phyloP scores from a whole-genome alignment of 2,113 vertebrate species.

The Mirza zaza region DNA sequence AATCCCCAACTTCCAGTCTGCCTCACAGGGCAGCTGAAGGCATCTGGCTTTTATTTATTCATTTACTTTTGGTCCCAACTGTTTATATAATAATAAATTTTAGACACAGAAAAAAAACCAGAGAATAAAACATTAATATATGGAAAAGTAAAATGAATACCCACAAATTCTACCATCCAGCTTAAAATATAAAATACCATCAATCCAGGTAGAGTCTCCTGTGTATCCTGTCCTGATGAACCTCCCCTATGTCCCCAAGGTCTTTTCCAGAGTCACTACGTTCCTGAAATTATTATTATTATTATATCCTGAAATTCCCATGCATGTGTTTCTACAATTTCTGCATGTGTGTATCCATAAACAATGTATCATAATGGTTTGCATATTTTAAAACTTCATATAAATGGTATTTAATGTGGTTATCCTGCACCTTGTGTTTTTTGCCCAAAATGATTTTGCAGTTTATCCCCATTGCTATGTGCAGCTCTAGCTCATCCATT shows the following conservation, averaged over 20 bases:
- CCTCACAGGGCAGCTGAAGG: background rate
- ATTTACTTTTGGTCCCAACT: background rate
- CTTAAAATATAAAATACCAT: constrained; percentile 9
- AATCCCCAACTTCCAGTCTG: background rate
- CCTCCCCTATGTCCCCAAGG: background rate
- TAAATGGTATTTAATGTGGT: background rate
- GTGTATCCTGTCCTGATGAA: background rate
- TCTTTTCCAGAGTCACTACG: background rate
- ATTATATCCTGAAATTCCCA: background rate
- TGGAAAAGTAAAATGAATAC: background rate
- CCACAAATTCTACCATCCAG: background rate
- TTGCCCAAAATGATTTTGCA: background rate
- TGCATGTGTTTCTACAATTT: background rate
- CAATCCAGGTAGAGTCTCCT: background rate
- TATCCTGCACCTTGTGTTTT: background rate
- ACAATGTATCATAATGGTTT: background rate
- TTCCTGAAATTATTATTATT: background rate
- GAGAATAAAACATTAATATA: background rate
- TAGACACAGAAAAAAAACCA: background rate
- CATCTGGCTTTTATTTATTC: background rate
- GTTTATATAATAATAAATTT: background rate
- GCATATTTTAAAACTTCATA: background rate
- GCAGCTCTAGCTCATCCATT: background rate
- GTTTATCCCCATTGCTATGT: background rate
- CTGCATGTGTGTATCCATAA: background rate